These are phyloP conservation scores for Phoronis australis DNA, from an alignment of 2,888 invertebrate genomes.

Conservation along the genomic window DNA sequence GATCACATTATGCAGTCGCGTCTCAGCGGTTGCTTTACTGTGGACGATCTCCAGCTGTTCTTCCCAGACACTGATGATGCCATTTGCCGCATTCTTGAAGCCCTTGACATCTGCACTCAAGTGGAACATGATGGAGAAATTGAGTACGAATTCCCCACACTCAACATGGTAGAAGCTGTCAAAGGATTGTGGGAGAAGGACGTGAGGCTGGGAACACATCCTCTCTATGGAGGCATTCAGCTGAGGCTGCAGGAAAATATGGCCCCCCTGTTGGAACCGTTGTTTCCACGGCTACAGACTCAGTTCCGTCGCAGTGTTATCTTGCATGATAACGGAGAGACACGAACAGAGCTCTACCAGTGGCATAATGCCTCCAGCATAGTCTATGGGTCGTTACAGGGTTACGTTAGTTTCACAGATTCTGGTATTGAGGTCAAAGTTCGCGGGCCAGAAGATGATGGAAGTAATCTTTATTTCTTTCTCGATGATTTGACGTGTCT, in stretches of 20 bases:
- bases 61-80: constrained; percentile 69
- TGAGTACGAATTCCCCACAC: constrained; percentile 72
- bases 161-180: constrained; percentile 62
- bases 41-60: constrained; percentile 69
- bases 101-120: constrained; percentile 66
- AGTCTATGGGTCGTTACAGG: constrained; percentile 65
- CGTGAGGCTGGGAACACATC: constrained; percentile 32
- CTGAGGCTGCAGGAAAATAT: constrained; percentile 55
- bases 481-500: constrained; percentile 64
- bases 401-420: constrained; percentile 60
- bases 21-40: constrained; percentile 64
- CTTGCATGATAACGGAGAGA: constrained; percentile 37
- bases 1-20: constrained; percentile 48
- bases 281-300: constrained; percentile 67
- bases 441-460: constrained; percentile 59
- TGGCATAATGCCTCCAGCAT: constrained; percentile 70
- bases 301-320: constrained; percentile 59
- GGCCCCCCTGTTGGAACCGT: constrained; percentile 61
- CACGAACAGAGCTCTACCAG: constrained; percentile 66
- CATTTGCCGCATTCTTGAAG: constrained; percentile 64
- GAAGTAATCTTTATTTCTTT: constrained; percentile 60
- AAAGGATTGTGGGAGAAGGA: constrained; percentile 65
- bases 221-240: constrained; percentile 64
- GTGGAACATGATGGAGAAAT: constrained; percentile 68
- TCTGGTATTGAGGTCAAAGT: constrained; percentile 63